Conservation (phyloP, 2,888 invertebrate genomes). For the Catonia carolina region DNA sequence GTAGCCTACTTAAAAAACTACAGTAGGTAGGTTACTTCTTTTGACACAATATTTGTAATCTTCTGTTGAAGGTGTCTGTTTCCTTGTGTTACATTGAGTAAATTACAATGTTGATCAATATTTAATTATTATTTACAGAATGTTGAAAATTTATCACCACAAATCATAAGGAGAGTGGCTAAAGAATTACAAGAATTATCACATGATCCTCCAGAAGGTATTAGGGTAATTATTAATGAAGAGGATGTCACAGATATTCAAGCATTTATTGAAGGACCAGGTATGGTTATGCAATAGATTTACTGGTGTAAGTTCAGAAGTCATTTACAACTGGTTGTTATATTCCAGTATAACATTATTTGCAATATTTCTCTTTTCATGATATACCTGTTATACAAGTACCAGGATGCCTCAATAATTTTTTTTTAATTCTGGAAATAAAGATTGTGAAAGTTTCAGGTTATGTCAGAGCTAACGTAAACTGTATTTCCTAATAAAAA, state of each 20-base stretch:
- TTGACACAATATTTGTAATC: no score
- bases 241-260: conserved; percentile 92
- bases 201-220: conserved; percentile 80
- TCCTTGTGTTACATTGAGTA: no score
- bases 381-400: background rate
- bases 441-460: no score
- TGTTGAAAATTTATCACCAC: conserved; percentile 92
- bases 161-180: conserved; percentile 78
- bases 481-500: no score
- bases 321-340: background rate
- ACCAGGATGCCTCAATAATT: no score
- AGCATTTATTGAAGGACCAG: conserved; percentile 85
- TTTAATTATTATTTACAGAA: conserved; percentile 89
- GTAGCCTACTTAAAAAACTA: no score
- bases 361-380: background rate
- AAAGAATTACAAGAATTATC: conserved; percentile 82
- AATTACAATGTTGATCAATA: no score
- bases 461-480: no score
- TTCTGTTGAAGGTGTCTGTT: no score
- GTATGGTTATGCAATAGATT: conserved; percentile 40
- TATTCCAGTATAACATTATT: background rate
- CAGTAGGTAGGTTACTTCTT: no score
- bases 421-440: no score
- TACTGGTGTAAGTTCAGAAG: no score
- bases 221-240: conserved; percentile 82